These are phyloP conservation scores for Leptinotarsa peninsularis DNA, from an alignment of 2,888 invertebrate species.

Conservation along the genomic window DNA sequence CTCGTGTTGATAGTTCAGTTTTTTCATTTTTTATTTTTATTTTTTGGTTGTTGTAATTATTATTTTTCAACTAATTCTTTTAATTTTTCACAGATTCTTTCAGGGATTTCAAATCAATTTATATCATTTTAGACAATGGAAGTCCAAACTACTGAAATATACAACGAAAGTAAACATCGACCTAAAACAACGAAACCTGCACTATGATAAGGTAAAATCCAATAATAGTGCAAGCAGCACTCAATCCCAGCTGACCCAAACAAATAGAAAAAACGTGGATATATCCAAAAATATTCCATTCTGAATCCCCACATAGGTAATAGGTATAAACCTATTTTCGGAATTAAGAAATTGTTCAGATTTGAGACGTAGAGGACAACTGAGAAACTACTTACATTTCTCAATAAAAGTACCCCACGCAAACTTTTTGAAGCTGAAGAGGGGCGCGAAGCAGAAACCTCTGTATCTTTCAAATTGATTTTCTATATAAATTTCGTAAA, in stretches of 20 bases:
- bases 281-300: not conserved
- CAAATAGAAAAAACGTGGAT: not conserved
- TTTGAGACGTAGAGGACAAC: not conserved
- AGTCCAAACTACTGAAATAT: too few relatives aligned
- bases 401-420: not conserved
- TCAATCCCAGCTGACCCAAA: not conserved
- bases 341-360: not conserved
- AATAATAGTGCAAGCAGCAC: too few relatives aligned
- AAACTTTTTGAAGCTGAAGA: not conserved
- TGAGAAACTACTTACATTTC: slow-evolving; percentile 9
- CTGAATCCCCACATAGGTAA: not conserved
- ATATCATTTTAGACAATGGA: too few relatives aligned
- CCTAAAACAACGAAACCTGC: slow-evolving; percentile 2
- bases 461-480: not conserved
- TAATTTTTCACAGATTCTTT: too few relatives aligned
- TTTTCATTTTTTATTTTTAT: too few relatives aligned
- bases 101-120: too few relatives aligned
- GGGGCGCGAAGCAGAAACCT: not conserved
- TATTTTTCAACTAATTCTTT: too few relatives aligned
- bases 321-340: not conserved
- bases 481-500: not conserved
- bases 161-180: not conserved
- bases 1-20: too few relatives aligned
- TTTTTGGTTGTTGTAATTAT: too few relatives aligned
- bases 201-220: too few relatives aligned